These are phyloP conservation scores for Coleophora deauratella DNA, from an alignment of 2,888 invertebrate genomes.

Conservation along the genomic window DNA sequence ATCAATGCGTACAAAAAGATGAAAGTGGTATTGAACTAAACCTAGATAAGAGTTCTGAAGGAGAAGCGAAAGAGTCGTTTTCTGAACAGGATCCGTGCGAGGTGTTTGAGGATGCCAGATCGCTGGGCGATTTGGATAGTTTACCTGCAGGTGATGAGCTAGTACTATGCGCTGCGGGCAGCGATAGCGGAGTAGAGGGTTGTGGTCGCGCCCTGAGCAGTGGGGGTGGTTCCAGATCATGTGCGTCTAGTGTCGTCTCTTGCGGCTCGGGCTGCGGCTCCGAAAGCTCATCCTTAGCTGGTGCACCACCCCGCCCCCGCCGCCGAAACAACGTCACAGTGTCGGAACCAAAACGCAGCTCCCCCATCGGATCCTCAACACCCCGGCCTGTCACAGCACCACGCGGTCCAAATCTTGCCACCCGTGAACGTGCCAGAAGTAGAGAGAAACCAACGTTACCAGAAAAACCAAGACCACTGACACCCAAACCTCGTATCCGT, in stretches of 20 bases:
- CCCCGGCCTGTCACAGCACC: slow-evolving; percentile 68
- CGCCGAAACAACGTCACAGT: slow-evolving; percentile 76
- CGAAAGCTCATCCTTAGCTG: slow-evolving; percentile 83
- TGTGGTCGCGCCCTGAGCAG: slow-evolving; percentile 81
- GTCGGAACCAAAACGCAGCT: slow-evolving; percentile 65
- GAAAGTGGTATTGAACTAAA: slow-evolving; percentile 36
- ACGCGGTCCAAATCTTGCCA: slow-evolving; percentile 65
- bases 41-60: slow-evolving; percentile 17
- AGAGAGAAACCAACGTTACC: slow-evolving; percentile 73
- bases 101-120: slow-evolving; percentile 55
- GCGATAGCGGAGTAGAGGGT: slow-evolving; percentile 88
- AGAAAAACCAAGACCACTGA: slow-evolving; percentile 59
- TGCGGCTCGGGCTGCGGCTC: slow-evolving; percentile 87
- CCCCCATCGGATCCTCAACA: slow-evolving; percentile 67
- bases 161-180: slow-evolving; percentile 76
- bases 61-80: slow-evolving; percentile 35
- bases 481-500: slow-evolving; percentile 63
- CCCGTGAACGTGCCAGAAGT: slow-evolving; percentile 74
- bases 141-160: slow-evolving; percentile 59
- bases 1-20: slow-evolving; percentile 31
- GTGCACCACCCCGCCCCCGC: slow-evolving; percentile 58
- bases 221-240: slow-evolving; percentile 79
- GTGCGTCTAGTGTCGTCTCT: slow-evolving; percentile 85
- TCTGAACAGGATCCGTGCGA: slow-evolving; percentile 47
- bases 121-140: slow-evolving; percentile 57